A percentile compares a stretch with the other conserved stretches of the same genome.
Evolutionary conservation across 2,113 vertebrate species (phyloP).

Genomic region (Oncorhynchus nerka): DNA sequence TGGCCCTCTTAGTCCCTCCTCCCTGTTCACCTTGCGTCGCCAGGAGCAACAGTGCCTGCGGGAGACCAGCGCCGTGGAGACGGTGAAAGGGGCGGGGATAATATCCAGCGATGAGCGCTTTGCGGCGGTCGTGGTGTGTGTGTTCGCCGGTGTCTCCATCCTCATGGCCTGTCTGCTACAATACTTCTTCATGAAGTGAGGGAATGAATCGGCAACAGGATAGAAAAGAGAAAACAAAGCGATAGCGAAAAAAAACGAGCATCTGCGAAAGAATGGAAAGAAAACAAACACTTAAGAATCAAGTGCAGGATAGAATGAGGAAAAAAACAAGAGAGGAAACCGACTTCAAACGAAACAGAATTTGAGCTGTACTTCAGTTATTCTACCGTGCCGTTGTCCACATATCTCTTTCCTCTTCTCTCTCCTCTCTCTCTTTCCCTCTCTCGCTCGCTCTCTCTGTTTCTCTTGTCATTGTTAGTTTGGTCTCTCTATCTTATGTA

Average conservation of each 20-base stretch:
- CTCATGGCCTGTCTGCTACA: constrained; percentile 96
- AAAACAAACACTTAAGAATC: constrained; percentile 5
- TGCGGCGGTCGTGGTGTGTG: constrained; percentile 89
- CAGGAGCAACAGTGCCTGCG: constrained; percentile 73
- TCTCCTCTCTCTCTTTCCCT: not conserved
- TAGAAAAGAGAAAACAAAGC: constrained; percentile 60
- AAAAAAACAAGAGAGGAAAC: constrained; percentile 2
- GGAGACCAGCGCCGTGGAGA: constrained; percentile 69
- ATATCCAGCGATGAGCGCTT: constrained; percentile 94
- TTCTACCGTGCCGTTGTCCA: constrained; percentile 78
- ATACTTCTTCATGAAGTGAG: constrained; percentile 98
- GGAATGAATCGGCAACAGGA: constrained; percentile 57
- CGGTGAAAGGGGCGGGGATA: constrained; percentile 76
- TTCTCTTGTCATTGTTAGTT: constrained; percentile 1
- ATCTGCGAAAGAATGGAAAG: constrained; percentile 4
- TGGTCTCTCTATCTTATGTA: constrained; percentile 7
- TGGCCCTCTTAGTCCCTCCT: constrained; percentile 93
- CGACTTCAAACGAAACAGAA: constrained; percentile 42
- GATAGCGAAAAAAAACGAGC: constrained; percentile 9
- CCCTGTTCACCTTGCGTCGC: constrained; percentile 82
- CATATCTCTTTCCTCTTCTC: constrained; percentile 77
- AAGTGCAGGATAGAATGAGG: constrained; percentile 45
- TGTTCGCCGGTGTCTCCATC: constrained; percentile 89
- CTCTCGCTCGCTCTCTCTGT: not conserved
- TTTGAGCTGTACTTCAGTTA: constrained; percentile 77